Percentiles rank a stretch among this genome's conserved stretches.
Evolutionary conservation across 2,888 invertebrate genomes (phyloP).

Genomic region (Lordiphosa andalusiaca): DNA sequence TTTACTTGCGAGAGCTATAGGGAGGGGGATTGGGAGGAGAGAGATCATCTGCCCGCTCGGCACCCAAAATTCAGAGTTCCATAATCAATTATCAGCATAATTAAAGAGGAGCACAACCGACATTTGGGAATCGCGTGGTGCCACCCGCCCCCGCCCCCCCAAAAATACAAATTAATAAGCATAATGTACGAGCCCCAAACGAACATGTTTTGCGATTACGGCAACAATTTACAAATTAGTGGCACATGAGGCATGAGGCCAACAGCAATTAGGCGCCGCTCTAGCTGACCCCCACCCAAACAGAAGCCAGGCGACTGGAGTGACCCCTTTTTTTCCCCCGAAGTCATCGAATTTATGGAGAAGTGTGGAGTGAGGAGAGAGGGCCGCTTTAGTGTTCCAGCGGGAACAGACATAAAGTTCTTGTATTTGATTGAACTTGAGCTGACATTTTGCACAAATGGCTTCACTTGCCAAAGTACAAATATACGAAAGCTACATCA

Average conservation of each 20-base stretch:
- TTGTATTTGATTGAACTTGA: too few species aligned
- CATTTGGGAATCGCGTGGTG: conserved; percentile 19
- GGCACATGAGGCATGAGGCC: conserved; percentile 61
- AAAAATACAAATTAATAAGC: conserved; percentile 65
- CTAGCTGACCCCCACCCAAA: conserved; percentile 9
- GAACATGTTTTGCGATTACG: conserved; percentile 68
- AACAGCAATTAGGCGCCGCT: conserved; percentile 52
- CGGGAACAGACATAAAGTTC: too few species aligned
- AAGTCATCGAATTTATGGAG: background rate
- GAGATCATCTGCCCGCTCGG: background rate
- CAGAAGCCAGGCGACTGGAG: too few species aligned
- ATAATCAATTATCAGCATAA: conserved; percentile 63
- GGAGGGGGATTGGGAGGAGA: background rate
- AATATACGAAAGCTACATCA: too few species aligned
- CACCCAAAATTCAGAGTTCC: conserved; percentile 14
- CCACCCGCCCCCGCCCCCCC: too few species aligned
- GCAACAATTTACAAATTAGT: conserved; percentile 72
- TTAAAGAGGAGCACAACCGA: conserved; percentile 47
- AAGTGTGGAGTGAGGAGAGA: too few species aligned
- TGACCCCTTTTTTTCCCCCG: background rate
- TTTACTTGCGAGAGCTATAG: conserved; percentile 35
- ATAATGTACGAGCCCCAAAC: conserved; percentile 34
- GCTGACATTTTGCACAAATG: too few species aligned
- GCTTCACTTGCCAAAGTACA: too few species aligned
- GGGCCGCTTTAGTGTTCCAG: too few species aligned